Evolutionary conservation across 2,797 vertebrate genomes (phyloP), one percentile per base, ranked within the genome.

Genomic region (Heterohyrax brucei): DNA sequence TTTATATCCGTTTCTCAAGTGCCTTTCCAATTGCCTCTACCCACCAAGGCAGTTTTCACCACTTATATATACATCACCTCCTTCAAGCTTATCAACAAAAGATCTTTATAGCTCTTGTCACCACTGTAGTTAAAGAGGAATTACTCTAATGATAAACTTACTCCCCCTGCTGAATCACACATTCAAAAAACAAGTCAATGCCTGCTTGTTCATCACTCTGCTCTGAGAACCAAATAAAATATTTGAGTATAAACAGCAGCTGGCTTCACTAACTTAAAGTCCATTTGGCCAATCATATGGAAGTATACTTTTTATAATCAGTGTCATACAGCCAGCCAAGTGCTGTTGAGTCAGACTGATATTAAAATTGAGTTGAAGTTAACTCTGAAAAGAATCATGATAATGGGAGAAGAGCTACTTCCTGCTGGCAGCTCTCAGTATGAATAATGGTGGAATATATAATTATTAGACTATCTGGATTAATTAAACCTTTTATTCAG

Each of bases 401-500:
- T 50, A 39, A 53, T 85, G 77, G 59, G 9, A 16, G 28, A 92
- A 56, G 28, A 77, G 68, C 61, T 94, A 39, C 78, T 53, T 93
- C 44, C 46, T 75, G 21, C 39, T 64, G 33, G 56, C 64, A 87
- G 56, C 70, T 88, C 50, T 50, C 33, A 21, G 53, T 48, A 5
- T 94, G 33, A 77, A 44, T 44, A 81, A 81, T 66, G n/a, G 26
- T 44, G 48, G 24, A 91, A 92, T 76, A 7, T 13, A 13, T 26
- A 24, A 64, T 73, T 72, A 3, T 70, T 87, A 62, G 53, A 61
- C 44, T 79, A 50, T n/a, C 61, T 46, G 77, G 30, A 87, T 50
- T 77, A 46, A 87, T 82, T 50, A 75, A 21, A 56, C 7, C 44
- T 93, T 93, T 94, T 62, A 61, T n/a, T 81, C 39, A 93, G 28